Conservation (phyloP, 2,113 vertebrate genomes). For the Paramormyrops kingsleyae region DNA sequence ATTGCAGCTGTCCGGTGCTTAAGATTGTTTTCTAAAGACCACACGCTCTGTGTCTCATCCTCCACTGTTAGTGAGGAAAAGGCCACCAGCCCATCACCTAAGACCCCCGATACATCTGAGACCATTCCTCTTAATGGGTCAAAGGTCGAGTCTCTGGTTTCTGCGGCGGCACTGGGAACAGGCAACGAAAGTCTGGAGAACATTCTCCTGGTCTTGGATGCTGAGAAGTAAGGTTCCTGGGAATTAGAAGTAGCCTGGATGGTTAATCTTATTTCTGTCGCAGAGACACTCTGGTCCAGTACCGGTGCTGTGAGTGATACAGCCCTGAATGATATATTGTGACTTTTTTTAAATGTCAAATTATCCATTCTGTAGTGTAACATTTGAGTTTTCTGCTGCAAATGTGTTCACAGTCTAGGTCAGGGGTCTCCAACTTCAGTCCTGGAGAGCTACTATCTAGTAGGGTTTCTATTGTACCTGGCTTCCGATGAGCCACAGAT, state of each 20-base stretch:
- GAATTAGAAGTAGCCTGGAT: not conserved
- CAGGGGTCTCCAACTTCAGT: no score
- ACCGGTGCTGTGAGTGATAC: not conserved
- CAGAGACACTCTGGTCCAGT: not conserved
- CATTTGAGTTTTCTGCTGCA: not conserved
- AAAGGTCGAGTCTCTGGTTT: slow-evolving; percentile 51
- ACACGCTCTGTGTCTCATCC: slow-evolving; percentile 23
- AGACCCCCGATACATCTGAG: slow-evolving; percentile 54
- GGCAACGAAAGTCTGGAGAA: slow-evolving; percentile 85
- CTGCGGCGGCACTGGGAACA: slow-evolving; percentile 54
- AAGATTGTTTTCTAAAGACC: not conserved
- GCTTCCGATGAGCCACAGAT: no score
- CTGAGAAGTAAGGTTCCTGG: slow-evolving; percentile 75
- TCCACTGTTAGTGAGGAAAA: slow-evolving; percentile 56
- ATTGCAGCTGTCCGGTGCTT: not conserved
- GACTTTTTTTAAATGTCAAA: not conserved
- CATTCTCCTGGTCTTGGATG: slow-evolving; percentile 82
- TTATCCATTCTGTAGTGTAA: not conserved
- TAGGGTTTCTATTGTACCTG: no score
- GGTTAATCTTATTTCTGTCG: not conserved
- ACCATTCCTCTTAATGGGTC: slow-evolving; percentile 52
- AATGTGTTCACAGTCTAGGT: not conserved
- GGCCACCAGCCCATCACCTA: slow-evolving; percentile 37
- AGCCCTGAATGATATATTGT: not conserved
- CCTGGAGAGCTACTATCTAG: no score